Percentiles rank a stretch among this genome's conserved stretches.
These are phyloP conservation scores for Drosophila micromelanica DNA, from an alignment of 1,140 invertebrate species.

Conservation along the genomic window DNA sequence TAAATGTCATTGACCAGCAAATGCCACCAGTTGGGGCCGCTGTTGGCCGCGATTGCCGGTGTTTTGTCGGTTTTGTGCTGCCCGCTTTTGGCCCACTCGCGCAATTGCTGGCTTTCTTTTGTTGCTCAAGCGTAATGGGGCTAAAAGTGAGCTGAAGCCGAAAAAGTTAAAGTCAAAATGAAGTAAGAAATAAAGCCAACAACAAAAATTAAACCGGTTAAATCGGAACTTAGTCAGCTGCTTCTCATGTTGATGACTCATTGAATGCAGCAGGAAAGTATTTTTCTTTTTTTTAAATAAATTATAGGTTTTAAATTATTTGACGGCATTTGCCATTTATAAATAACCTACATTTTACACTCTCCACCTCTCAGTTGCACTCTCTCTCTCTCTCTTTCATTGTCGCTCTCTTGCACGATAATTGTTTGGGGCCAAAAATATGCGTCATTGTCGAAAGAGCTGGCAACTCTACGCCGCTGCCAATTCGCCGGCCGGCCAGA, in stretches of 20 bases:
- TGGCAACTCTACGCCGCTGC: conserved; percentile 31
- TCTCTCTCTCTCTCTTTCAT: neutral
- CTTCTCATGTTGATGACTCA: conserved; percentile 47
- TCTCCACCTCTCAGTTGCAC: neutral
- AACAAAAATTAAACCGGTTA: conserved; percentile 41
- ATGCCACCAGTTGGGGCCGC: conserved; percentile 65
- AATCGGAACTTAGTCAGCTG: conserved; percentile 49
- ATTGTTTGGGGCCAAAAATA: conserved; percentile 34
- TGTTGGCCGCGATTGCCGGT: conserved; percentile 35
- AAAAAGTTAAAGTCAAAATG: conserved; percentile 54
- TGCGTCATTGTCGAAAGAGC: conserved; percentile 24
- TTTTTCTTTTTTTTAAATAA: conserved; percentile 39
- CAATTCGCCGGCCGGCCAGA: conserved; percentile 46
- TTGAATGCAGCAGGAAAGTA: conserved; percentile 12
- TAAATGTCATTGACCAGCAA: conserved; percentile 81
- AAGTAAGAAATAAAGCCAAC: conserved; percentile 30
- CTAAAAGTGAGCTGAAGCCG: conserved; percentile 79
- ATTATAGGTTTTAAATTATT: conserved; percentile 45
- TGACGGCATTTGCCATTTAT: conserved; percentile 44
- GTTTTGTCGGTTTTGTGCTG: conserved; percentile 47
- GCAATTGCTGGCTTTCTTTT: conserved; percentile 70
- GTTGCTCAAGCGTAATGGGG: conserved; percentile 78
- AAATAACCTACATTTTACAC: conserved; percentile 34
- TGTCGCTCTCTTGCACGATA: conserved; percentile 14
- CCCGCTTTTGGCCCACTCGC: conserved; percentile 76